Evolutionary conservation across 2,888 invertebrate genomes (phyloP).

Genomic region (Nephrotoma flavescens): DNA sequence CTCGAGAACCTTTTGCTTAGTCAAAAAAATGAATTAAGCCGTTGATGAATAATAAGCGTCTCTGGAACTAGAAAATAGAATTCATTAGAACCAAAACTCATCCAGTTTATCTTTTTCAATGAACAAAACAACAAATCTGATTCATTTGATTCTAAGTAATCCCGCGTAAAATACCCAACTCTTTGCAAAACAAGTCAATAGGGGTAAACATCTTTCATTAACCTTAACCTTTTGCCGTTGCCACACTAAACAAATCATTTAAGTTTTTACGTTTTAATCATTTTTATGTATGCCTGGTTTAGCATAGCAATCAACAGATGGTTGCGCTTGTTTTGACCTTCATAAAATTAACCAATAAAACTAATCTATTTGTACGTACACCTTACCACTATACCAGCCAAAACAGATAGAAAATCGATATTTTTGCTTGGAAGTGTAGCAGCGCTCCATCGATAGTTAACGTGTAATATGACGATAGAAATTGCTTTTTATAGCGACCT

Average conservation of each 20-base stretch:
- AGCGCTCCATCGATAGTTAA: neutral
- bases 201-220: neutral
- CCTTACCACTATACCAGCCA: neutral
- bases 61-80: too few relatives aligned
- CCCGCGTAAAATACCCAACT: neutral
- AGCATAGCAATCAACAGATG: neutral
- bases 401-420: neutral
- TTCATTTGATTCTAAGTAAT: neutral
- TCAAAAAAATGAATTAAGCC: too few relatives aligned
- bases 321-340: neutral
- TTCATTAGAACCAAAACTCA: neutral
- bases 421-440: neutral
- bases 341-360: neutral
- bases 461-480: neutral
- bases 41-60: too few relatives aligned
- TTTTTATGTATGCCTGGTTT: neutral
- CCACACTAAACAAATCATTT: neutral
- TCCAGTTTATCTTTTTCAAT: neutral
- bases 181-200: neutral
- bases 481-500: neutral
- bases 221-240: neutral
- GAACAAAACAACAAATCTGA: neutral
- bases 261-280: neutral
- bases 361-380: neutral
- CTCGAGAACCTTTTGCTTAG: too few relatives aligned